Conservation (phyloP, 2,888 invertebrate species). For the Callosobruchus maculatus region DNA sequence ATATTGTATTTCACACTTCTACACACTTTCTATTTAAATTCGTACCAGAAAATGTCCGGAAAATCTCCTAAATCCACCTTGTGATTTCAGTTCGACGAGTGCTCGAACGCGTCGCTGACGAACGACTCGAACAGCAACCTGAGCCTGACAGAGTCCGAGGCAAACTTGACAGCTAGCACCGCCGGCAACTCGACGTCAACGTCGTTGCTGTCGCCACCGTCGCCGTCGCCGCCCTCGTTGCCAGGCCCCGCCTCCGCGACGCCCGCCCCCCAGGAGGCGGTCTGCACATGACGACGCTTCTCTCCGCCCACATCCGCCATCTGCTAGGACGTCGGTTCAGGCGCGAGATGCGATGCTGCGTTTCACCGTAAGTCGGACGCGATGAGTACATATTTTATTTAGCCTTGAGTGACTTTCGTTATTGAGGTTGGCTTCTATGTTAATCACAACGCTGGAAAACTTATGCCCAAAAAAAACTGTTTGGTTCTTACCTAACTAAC, state of each 20-base stretch:
- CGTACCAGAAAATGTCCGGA: no score
- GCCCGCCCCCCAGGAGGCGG: slow-evolving; percentile 29
- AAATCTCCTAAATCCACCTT: no score
- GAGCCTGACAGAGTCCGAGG: slow-evolving; percentile 33
- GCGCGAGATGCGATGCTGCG: not conserved
- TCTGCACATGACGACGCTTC: slow-evolving; percentile 42
- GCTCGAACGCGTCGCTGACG: slow-evolving; percentile 47
- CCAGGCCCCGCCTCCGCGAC: slow-evolving; percentile 3
- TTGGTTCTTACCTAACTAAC: no score
- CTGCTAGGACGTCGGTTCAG: not conserved
- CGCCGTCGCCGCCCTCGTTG: not conserved
- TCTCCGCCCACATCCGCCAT: not conserved
- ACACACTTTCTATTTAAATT: no score
- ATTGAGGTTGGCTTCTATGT: not conserved
- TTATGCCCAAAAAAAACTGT: no score
- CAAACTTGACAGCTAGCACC: slow-evolving; percentile 18
- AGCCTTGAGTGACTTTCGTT: not conserved
- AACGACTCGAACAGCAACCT: slow-evolving; percentile 51
- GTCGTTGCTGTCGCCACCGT: not conserved
- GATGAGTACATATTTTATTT: not conserved
- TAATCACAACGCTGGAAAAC: no score
- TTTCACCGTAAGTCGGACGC: not conserved
- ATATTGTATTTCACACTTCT: no score
- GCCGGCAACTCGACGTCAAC: slow-evolving; percentile 6
- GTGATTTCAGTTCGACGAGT: slow-evolving; percentile 45